Evolutionary conservation across 2,797 vertebrate genomes (phyloP).

Genomic region (Coregonus sp.): DNA sequence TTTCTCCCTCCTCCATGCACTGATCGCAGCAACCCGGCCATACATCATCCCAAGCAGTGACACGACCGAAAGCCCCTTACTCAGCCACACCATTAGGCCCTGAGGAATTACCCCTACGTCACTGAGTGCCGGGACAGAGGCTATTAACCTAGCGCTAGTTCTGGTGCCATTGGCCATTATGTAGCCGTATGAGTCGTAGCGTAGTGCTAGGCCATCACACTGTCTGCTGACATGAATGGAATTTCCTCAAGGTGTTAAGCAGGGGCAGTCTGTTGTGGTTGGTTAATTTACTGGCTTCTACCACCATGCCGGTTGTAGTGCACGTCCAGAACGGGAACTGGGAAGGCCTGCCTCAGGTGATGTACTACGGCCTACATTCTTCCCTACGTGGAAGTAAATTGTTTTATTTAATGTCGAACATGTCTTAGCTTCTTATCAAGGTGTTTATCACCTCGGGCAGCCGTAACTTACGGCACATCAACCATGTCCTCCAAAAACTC

Average conservation of each 20-base stretch:
- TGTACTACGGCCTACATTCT: not conserved
- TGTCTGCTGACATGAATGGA: conserved; percentile 27
- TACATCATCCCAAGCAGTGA: conserved; percentile 54
- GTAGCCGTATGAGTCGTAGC: conserved; percentile 11
- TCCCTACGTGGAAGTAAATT: too few species aligned
- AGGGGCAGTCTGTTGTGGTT: not conserved
- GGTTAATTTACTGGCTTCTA: not conserved
- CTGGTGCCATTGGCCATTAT: conserved; percentile 20
- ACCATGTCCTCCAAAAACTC: too few species aligned
- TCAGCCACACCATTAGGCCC: conserved; percentile 43
- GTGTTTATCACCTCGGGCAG: too few species aligned
- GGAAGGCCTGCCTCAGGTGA: not conserved
- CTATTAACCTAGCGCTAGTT: conserved; percentile 31
- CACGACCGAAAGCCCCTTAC: conserved; percentile 40
- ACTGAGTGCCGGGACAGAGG: conserved; percentile 20
- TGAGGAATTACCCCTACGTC: conserved; percentile 58
- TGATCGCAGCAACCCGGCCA: conserved; percentile 42
- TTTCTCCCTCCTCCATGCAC: conserved; percentile 10
- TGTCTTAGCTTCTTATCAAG: too few species aligned
- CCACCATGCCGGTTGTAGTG: not conserved
- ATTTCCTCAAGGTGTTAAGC: conserved; percentile 15
- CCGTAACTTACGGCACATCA: too few species aligned
- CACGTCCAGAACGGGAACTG: not conserved
- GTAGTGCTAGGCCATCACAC: not conserved
- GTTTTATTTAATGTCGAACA: too few species aligned